Evolutionary conservation across 1,140 invertebrate genomes (phyloP).

Genomic region (Drosophila lacertosa): DNA sequence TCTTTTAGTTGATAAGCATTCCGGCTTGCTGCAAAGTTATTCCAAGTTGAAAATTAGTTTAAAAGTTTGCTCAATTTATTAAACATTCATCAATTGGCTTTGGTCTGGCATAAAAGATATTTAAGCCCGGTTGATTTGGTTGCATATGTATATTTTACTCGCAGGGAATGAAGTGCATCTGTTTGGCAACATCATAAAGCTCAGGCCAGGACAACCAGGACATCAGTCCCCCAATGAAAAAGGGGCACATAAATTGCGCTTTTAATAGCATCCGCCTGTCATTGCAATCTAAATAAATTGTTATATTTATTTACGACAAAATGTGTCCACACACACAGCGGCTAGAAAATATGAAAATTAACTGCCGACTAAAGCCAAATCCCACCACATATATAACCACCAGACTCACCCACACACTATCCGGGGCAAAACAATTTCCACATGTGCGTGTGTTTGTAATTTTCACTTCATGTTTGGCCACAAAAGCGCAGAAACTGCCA

Average conservation of each 20-base stretch:
- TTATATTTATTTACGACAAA: slow-evolving; percentile 83
- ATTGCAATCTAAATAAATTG: slow-evolving; percentile 83
- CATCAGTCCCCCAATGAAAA: slow-evolving; percentile 37
- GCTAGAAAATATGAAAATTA: slow-evolving; percentile 82
- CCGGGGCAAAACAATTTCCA: slow-evolving; percentile 64
- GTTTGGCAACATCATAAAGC: slow-evolving; percentile 49
- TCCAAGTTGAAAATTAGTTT: too few relatives aligned
- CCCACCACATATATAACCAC: slow-evolving; percentile 44
- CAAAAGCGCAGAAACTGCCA: slow-evolving; percentile 80
- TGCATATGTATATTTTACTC: slow-evolving; percentile 8
- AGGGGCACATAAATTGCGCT: slow-evolving; percentile 73
- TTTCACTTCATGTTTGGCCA: slow-evolving; percentile 80
- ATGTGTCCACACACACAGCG: slow-evolving; percentile 56
- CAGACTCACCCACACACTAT: slow-evolving; percentile 23
- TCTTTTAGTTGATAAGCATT: too few relatives aligned
- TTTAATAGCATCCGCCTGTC: slow-evolving; percentile 81
- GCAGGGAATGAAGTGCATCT: slow-evolving; percentile 29
- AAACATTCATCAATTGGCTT: slow-evolving; percentile 4
- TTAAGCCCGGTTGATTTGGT: not conserved
- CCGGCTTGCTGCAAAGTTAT: too few relatives aligned
- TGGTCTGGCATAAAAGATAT: not conserved
- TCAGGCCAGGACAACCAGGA: slow-evolving; percentile 29
- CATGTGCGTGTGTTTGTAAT: slow-evolving; percentile 69
- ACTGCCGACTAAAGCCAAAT: slow-evolving; percentile 80
- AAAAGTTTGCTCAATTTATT: not conserved